Conservation (phyloP, 2,888 invertebrate species). For the Lampropteryx suffumata region DNA sequence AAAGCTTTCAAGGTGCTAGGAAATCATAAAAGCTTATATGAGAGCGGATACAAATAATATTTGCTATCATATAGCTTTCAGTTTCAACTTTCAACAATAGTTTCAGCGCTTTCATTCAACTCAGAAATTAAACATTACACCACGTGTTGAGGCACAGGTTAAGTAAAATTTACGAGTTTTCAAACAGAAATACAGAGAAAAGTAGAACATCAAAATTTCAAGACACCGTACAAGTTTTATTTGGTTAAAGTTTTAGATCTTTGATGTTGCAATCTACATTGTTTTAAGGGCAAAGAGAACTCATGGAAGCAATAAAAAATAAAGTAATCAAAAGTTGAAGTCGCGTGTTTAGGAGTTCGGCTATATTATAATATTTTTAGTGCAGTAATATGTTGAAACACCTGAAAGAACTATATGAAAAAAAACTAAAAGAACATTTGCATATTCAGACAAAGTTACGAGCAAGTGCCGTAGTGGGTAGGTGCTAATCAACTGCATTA, state of each 20-base stretch:
- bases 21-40: too few species aligned
- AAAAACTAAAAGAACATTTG: too few species aligned
- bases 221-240: conserved; percentile 1
- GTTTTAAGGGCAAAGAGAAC: not conserved
- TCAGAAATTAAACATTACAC: too few species aligned
- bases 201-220: not conserved
- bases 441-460: not conserved
- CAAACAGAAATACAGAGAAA: not conserved
- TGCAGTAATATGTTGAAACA: not conserved
- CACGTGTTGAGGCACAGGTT: not conserved
- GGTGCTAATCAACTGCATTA: conserved; percentile 57
- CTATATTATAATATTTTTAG: not conserved
- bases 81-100: too few species aligned
- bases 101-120: too few species aligned
- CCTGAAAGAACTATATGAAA: not conserved
- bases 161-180: not conserved
- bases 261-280: not conserved
- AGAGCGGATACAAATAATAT: too few species aligned
- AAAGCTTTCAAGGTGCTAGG: not conserved
- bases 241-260: not conserved
- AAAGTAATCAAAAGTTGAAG: not conserved
- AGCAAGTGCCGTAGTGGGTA: conserved; percentile 12
- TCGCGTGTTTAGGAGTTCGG: not conserved
- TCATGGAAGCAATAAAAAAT: not conserved
- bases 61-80: too few species aligned